Evolutionary conservation across 1,140 invertebrate species (phyloP), one percentile per base, ranked within the genome.

Genomic region (Bombus affinis): DNA sequence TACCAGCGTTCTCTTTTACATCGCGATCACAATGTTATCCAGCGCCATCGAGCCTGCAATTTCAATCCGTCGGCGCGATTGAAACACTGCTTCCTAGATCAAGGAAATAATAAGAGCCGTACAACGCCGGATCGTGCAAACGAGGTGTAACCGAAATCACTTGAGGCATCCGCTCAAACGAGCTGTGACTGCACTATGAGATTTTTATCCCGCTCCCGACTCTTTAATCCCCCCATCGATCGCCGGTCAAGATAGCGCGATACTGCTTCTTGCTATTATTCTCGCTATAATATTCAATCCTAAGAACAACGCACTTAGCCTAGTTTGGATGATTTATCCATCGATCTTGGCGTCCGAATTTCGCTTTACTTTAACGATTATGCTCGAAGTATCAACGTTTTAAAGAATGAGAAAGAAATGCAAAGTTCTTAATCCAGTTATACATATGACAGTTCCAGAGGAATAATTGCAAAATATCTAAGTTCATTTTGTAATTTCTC

Each of bases 41-140:
- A 53, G 65, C 78, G 68, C 74, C 87, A 89, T 91, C 90, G 88
- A 87, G 85, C 85, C 89, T 85, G 80, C 85, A 91, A 91, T 91
- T 89, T 90, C 89, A 83, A 90, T 89, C 81, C 82, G 85, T 88
- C 92, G 84, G 77, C 71, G 86, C 85, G 91, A 94, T 93, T 93
- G 91, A 93, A 93, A 92, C 90, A 88, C 90, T 93, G 89, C 90
- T 93, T 92, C 93, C 93, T 93, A 92, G 91, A 91, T 91, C 91
- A 88, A 80, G 87, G 92, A 94, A 94, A 93, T 90, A 88, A 91
- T 74, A 85, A 88, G 88, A 85, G 85, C 57, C 87, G 85, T 83
- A 53, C 74, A 66, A 62, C 79, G 88, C 81, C 85, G 88, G 88
- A 87, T 92, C 91, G 91, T 90, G 90, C 87, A 93, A 94, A 92